Evolutionary conservation across 2,888 invertebrate species (phyloP).

Genomic region (Sacculina carcini): DNA sequence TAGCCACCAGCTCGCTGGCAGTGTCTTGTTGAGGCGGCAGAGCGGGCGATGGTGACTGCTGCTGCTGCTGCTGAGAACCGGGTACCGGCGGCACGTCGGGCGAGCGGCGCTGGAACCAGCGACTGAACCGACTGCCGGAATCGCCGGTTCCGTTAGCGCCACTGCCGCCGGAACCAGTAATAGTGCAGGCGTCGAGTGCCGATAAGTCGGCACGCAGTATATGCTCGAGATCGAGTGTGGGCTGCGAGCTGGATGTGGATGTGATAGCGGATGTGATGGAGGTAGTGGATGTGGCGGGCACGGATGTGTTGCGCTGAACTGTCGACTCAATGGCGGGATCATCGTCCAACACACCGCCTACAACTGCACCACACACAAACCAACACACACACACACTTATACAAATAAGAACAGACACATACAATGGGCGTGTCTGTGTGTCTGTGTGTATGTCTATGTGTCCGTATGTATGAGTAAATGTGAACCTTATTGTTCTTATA

Average conservation of each 20-base stretch:
- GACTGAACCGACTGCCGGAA: conserved; percentile 25
- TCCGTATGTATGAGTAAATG: no score
- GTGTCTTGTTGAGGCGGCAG: conserved; percentile 25
- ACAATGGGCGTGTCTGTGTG: no score
- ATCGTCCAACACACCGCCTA: not conserved
- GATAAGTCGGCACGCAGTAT: conserved; percentile 55
- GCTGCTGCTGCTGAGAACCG: not conserved
- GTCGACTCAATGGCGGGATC: conserved; percentile 1
- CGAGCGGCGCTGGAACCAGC: conserved; percentile 44
- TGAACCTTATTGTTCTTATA: no score
- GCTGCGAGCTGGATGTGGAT: not conserved
- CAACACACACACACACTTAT: no score
- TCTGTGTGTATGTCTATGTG: no score
- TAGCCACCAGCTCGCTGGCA: conserved; percentile 33
- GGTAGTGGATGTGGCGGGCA: no score
- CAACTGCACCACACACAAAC: no score
- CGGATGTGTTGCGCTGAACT: not conserved
- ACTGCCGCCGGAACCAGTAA: conserved; percentile 2
- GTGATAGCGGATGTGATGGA: no score
- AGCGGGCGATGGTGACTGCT: not conserved
- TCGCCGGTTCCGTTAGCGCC: not conserved
- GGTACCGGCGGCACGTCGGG: conserved; percentile 22
- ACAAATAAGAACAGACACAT: no score
- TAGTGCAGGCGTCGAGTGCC: conserved; percentile 29
- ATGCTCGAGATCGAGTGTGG: conserved; percentile 47